These are phyloP conservation scores for Furnarius figulus DNA, from an alignment of 2,113 vertebrate genomes.

Conservation along the genomic window DNA sequence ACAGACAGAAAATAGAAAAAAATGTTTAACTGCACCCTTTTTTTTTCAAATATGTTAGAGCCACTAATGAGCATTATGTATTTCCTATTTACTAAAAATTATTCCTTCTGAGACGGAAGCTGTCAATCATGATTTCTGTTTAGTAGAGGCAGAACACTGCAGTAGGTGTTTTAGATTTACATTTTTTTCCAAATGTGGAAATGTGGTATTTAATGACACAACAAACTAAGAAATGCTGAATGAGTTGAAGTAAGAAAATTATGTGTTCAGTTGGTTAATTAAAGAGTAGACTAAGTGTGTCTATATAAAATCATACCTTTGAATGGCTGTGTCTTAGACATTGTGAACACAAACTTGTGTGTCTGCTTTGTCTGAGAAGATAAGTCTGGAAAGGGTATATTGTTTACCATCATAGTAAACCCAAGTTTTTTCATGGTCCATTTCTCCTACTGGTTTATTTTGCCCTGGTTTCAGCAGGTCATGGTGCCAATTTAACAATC, in stretches of 20 bases:
- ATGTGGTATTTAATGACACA: conserved; percentile 59
- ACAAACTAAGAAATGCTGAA: conserved; percentile 19
- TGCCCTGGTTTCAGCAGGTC: not conserved
- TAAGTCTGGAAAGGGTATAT: not conserved
- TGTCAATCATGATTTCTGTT: conserved; percentile 36
- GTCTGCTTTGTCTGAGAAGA: not conserved
- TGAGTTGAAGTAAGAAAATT: conserved; percentile 23
- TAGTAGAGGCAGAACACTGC: not conserved
- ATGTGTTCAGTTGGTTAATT: conserved; percentile 26
- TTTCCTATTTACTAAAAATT: conserved; percentile 43
- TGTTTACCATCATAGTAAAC: not conserved
- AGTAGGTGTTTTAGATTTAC: not conserved
- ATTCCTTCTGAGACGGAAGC: not conserved
- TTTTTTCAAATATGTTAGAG: not conserved
- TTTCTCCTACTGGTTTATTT: not conserved
- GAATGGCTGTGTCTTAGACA: not conserved
- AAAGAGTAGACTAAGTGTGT: not conserved
- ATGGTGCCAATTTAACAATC: not conserved
- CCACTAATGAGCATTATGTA: not conserved
- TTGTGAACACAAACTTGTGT: not conserved
- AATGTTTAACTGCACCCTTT: not conserved
- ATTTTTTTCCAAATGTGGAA: conserved; percentile 35
- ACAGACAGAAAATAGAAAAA: not conserved
- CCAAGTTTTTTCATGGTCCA: not conserved
- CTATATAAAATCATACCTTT: not conserved